Evolutionary conservation across 2,113 vertebrate genomes (phyloP).

Genomic region (Prunella fulvescens): DNA sequence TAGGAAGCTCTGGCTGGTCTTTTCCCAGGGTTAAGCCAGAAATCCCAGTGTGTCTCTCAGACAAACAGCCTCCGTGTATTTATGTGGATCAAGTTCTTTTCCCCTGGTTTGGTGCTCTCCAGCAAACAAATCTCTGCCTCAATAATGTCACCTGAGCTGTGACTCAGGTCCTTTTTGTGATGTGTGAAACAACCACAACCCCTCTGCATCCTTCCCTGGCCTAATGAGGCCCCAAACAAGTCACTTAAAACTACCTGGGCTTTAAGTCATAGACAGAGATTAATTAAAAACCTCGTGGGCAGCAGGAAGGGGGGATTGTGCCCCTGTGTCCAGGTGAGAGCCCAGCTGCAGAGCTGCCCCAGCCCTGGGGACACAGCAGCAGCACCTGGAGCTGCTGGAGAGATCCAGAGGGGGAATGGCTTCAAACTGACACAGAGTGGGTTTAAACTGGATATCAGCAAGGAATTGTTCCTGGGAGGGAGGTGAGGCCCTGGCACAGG

Average conservation of each 20-base stretch:
- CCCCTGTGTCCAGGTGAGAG: background rate
- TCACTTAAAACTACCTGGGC: background rate
- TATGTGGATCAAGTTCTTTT: background rate
- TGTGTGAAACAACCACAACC: background rate
- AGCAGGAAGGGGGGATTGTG: background rate
- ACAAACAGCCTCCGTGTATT: background rate
- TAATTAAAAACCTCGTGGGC: background rate
- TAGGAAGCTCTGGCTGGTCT: background rate
- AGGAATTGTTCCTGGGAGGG: rapidly evolving
- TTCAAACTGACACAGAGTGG: background rate
- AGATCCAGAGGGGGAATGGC: background rate
- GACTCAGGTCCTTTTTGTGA: background rate
- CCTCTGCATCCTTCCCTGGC: background rate
- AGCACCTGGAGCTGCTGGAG: background rate
- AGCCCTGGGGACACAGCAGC: background rate
- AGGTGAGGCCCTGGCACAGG: background rate
- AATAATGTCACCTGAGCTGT: background rate
- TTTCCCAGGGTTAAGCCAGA: background rate
- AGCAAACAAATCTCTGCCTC: background rate
- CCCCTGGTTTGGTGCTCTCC: background rate
- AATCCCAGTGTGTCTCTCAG: background rate
- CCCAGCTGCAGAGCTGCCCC: background rate
- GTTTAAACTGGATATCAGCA: rapidly evolving
- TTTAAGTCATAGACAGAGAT: background rate
- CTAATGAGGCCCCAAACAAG: background rate